phyloP scores from a whole-genome alignment of 1,140 invertebrate species.

The Drosophila murphyi region DNA sequence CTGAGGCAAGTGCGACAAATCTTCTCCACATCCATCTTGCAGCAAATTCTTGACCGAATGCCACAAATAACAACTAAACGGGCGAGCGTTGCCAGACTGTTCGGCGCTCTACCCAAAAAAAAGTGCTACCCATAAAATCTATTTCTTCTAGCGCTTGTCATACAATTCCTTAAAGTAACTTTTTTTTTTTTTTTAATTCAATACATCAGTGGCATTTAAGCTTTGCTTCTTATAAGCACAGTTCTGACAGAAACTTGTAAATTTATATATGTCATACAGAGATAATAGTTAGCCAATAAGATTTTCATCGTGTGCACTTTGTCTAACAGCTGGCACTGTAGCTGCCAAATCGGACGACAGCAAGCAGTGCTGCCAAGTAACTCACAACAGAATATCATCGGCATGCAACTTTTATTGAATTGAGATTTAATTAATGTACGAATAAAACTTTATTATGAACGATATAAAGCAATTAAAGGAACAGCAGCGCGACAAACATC shows the following conservation, averaged over 20 bases:
- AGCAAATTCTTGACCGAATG: conserved; percentile 31
- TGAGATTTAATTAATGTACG: conserved; percentile 17
- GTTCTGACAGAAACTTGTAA: background rate
- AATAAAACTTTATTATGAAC: conserved; percentile 74
- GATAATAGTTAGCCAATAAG: background rate
- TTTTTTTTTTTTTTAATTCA: too few species aligned
- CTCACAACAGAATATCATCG: conserved; percentile 7
- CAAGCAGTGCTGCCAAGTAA: conserved; percentile 7
- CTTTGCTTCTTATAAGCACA: background rate
- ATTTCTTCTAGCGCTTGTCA: background rate
- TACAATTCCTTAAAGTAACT: background rate
- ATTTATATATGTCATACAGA: background rate
- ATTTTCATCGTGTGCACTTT: background rate
- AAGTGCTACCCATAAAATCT: conserved; percentile 8
- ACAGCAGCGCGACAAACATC: conserved; percentile 84
- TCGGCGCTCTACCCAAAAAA: background rate
- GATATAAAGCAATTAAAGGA: conserved; percentile 84
- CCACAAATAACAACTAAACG: conserved; percentile 35
- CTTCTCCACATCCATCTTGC: conserved; percentile 76
- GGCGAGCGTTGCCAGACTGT: conserved; percentile 16
- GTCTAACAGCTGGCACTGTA: background rate
- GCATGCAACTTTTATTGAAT: background rate
- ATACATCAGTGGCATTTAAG: too few species aligned
- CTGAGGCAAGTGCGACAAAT: conserved; percentile 78
- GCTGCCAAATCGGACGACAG: conserved; percentile 5